Evolutionary conservation across 2,888 invertebrate genomes (phyloP).

Genomic region (Cheilosia vernalis): DNA sequence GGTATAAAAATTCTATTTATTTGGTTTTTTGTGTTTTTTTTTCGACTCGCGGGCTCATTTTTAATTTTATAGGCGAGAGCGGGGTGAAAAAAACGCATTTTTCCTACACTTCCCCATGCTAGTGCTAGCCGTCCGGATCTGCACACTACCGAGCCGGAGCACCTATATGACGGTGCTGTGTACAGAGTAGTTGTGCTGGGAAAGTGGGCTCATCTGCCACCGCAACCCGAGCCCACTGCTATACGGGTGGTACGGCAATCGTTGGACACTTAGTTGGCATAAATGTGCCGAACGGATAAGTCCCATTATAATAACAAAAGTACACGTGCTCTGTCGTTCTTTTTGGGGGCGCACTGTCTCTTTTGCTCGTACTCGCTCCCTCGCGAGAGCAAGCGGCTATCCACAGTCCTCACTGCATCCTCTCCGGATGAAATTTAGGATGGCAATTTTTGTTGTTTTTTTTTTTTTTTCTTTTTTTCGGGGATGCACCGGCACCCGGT

Average conservation of each 20-base stretch:
- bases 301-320: conserved; percentile 64
- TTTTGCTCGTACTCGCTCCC: conserved; percentile 32
- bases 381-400: conserved; percentile 2
- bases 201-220: conserved; percentile 54
- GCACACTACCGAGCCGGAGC: conserved; percentile 32
- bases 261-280: conserved; percentile 72
- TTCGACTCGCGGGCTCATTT: conserved; percentile 63
- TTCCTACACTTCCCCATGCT: conserved; percentile 64
- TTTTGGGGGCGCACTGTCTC: conserved; percentile 33
- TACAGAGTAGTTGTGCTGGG: conserved; percentile 47
- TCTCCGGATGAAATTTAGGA: conserved; percentile 72
- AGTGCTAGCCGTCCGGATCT: background rate
- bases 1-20: conserved; percentile 74
- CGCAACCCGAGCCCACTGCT: background rate
- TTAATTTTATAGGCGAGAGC: conserved; percentile 69
- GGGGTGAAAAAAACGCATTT: conserved; percentile 72
- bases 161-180: conserved; percentile 15
- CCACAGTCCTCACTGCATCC: conserved; percentile 8
- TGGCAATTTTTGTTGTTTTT: conserved; percentile 59
- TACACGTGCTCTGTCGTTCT: conserved; percentile 69
- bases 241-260: conserved; percentile 8
- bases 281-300: conserved; percentile 69
- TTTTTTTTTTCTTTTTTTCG: conserved; percentile 35
- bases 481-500: conserved; percentile 57
- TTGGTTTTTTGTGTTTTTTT: conserved; percentile 31